phyloP scores from a whole-genome alignment of 2,888 invertebrate species.

The Drosophila rellima region DNA sequence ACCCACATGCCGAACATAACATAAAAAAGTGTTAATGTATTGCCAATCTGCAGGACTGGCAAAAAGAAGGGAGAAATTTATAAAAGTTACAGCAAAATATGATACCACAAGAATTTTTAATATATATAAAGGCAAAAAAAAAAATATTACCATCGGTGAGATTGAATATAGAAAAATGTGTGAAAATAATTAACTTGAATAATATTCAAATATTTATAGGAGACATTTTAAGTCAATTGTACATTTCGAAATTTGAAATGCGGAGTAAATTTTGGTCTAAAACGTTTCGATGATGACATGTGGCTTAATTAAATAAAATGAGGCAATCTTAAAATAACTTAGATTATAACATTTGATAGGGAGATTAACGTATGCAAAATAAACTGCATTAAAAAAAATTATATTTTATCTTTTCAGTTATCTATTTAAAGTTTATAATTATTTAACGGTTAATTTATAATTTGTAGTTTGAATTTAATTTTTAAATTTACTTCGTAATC shows the following conservation, averaged over 20 bases:
- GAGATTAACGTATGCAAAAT: too few relatives aligned
- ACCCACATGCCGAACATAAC: slow-evolving; percentile 64
- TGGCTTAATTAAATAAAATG: too few relatives aligned
- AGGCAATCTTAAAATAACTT: too few relatives aligned
- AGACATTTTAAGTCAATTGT: not conserved
- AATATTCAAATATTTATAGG: not conserved
- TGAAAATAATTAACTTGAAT: not conserved
- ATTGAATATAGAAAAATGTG: not conserved
- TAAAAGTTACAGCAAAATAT: slow-evolving; percentile 51
- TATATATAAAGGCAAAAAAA: slow-evolving; percentile 15
- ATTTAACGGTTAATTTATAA: too few relatives aligned
- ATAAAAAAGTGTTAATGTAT: slow-evolving; percentile 74
- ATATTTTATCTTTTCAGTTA: too few relatives aligned
- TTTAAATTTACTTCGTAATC: too few relatives aligned
- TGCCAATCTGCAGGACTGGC: slow-evolving; percentile 51
- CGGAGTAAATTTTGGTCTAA: not conserved
- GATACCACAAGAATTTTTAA: slow-evolving; percentile 43
- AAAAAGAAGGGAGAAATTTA: slow-evolving; percentile 38
- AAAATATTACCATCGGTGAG: not conserved
- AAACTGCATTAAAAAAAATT: too few relatives aligned
- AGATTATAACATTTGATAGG: too few relatives aligned
- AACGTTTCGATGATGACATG: slow-evolving; percentile 11
- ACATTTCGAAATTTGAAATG: not conserved
- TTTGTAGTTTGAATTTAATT: too few relatives aligned
- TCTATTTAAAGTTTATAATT: too few relatives aligned